Evolutionary conservation across 2,888 invertebrate genomes (phyloP), one percentile per base, ranked within the genome.

Genomic region (Chirona hameri): DNA sequence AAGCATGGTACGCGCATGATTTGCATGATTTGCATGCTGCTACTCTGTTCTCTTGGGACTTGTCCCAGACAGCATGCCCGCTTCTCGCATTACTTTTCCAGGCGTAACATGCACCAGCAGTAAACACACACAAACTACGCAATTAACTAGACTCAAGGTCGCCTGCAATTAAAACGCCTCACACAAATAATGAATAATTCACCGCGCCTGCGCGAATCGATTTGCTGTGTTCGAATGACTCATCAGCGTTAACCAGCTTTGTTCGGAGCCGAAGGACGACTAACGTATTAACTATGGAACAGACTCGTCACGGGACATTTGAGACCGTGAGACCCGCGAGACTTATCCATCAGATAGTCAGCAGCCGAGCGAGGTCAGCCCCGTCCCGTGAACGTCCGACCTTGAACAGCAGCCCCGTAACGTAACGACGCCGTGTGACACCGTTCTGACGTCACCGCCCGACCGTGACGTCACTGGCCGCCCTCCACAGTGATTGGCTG

Each of bases 401-500:
- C 65, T 65, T 65, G 65, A 12, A 65, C 10, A 10, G 27, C 57
- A 21, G 21, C 57, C 57, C n/a, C n/a, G 14, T 65, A 65, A 65
- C 65, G 65, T 65, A 65, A 65, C 65, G n/a, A n/a, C n/a, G 9
- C 27, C 65, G 65, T 27, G 57, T n/a, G 65, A n/a, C n/a, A 27
- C 65, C 65, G 65, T 27, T 10, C 15, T 76, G 76, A 46, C 76
- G 76, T 46, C 76, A 76, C 76, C 46, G 46, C 27, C n/a, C 65
- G n/a, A 24, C n/a, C 65, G 65, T 83, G 80, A 82, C 48, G 57
- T 72, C 82, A 79, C 79, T 31, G 81, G 55, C 27, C 29, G 69
- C 46, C 60, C 65, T 52, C n/a, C 46, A 29, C 86, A 86, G 86
- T 86, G 82, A 86, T 92, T 89, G 93, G 93, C 87, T 95, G 95